Conservation (phyloP, 1,140 invertebrate species). For the Drosophila tristis region DNA sequence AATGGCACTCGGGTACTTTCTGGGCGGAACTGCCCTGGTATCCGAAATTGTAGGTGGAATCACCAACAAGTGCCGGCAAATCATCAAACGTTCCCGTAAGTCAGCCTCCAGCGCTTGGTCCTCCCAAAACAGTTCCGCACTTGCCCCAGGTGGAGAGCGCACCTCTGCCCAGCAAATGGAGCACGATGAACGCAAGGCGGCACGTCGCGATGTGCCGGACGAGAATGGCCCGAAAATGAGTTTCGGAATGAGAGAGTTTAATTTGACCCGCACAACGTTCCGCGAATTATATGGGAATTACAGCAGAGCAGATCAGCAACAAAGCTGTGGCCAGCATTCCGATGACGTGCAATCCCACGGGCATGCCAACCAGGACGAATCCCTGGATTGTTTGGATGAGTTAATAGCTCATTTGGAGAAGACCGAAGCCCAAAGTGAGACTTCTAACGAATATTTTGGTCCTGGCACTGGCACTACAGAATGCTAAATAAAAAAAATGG, state of each 20-base stretch:
- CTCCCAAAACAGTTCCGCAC: slow-evolving; percentile 54
- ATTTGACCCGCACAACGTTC: slow-evolving; percentile 71
- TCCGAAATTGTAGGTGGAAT: slow-evolving; percentile 89
- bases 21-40: slow-evolving; percentile 86
- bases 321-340: neutral
- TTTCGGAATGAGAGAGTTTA: slow-evolving; percentile 73
- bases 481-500: too few species aligned
- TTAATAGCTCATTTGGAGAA: slow-evolving; percentile 43
- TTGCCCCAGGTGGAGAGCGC: slow-evolving; percentile 7
- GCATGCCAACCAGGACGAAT: slow-evolving; percentile 7
- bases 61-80: slow-evolving; percentile 85
- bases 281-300: slow-evolving; percentile 70
- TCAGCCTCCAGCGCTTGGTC: slow-evolving; percentile 66
- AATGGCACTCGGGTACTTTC: slow-evolving; percentile 87
- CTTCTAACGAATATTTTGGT: slow-evolving; percentile 17
- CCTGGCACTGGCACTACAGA: slow-evolving; percentile 6
- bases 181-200: slow-evolving; percentile 57
- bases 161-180: slow-evolving; percentile 44
- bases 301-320: slow-evolving; percentile 25
- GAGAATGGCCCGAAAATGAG: slow-evolving; percentile 43
- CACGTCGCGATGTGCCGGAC: slow-evolving; percentile 53
- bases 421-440: neutral
- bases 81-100: slow-evolving; percentile 68
- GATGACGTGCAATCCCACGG: neutral
- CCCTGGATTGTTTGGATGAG: slow-evolving; percentile 51